Evolutionary conservation across 2,888 invertebrate genomes (phyloP).

Genomic region (Ypsolopha scabrella): DNA sequence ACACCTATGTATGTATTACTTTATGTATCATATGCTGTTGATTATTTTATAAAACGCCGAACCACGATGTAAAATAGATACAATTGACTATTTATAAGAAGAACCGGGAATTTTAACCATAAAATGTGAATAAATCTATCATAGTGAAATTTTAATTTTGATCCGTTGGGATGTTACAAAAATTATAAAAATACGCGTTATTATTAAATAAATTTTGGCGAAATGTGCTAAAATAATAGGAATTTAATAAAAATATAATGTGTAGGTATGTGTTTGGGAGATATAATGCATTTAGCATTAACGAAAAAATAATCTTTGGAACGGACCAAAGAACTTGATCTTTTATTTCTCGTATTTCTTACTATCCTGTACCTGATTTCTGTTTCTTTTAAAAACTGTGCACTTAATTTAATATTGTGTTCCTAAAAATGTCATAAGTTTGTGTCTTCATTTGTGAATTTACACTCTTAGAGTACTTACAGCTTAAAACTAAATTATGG

Average conservation of each 20-base stretch:
- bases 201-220: too few relatives aligned
- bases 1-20: not conserved
- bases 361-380: conserved; percentile 12
- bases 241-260: not conserved
- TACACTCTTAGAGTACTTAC: too few relatives aligned
- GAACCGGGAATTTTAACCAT: not conserved
- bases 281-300: conserved; percentile 6
- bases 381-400: conserved; percentile 2
- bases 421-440: too few relatives aligned
- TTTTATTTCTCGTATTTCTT: not conserved
- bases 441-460: too few relatives aligned
- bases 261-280: too few relatives aligned
- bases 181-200: too few relatives aligned
- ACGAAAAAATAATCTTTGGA: conserved; percentile 8
- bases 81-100: not conserved
- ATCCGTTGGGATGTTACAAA: too few relatives aligned
- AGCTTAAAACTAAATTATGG: too few relatives aligned
- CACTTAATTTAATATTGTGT: too few relatives aligned
- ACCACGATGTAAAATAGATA: not conserved
- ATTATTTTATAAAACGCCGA: not conserved
- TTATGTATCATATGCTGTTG: not conserved
- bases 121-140: too few relatives aligned
- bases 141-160: too few relatives aligned
- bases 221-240: not conserved
- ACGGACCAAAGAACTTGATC: conserved; percentile 10